Evolutionary conservation across 2,797 vertebrate genomes (phyloP), one percentile per base, ranked within the genome.

Genomic region (Buphagus erythrorhynchus): DNA sequence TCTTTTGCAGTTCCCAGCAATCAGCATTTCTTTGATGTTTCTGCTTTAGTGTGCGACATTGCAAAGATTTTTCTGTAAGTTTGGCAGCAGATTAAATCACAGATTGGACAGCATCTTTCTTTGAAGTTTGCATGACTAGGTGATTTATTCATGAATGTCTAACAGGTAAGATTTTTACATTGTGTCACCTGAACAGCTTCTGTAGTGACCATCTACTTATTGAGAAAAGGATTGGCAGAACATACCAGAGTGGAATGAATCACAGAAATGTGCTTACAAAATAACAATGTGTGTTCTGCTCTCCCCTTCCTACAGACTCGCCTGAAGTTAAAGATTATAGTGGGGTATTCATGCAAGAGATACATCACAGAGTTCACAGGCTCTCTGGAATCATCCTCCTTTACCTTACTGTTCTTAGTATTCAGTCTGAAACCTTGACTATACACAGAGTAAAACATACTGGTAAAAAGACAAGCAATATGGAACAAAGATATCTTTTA

Each of bases 21-120:
- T 42, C 52, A 86, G 13, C 42, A 67, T 96, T 88, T 94, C 66
- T 95, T 94, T 95, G 86, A 96, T 90, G 58, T 92, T 91, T 88
- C 31, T 85, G 7, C 54, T 93, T 91, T 78, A 78, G 28, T 51
- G 22, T 57, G 25, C 94, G 84, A 69, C 35, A 51, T 67, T 65
- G 73, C 52, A 88, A 93, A 88, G 75, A 61, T 89, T 92, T 85
- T 85, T 76, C 57, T 83, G 21, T 78, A 83, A 80, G 12, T 88
- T 31, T 89, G 84, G 86, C 76, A 86, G 48, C 16, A 87, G 79
- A 91, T 95, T 84, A 93, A 90, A 86, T 83, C 72, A 71, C 46
- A 88, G 66, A 94, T 88, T 93, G 74, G 75, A 88, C 48, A 87
- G 45, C 10, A 81, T 24, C 13, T 88, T 88, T 55, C 72, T 95